A percentile compares a stretch with the other conserved stretches of the same genome.
phyloP scores from a whole-genome alignment of 37 sponge, comb jelly and placozoan genomes.

The Cladorhizidae sp. region DNA sequence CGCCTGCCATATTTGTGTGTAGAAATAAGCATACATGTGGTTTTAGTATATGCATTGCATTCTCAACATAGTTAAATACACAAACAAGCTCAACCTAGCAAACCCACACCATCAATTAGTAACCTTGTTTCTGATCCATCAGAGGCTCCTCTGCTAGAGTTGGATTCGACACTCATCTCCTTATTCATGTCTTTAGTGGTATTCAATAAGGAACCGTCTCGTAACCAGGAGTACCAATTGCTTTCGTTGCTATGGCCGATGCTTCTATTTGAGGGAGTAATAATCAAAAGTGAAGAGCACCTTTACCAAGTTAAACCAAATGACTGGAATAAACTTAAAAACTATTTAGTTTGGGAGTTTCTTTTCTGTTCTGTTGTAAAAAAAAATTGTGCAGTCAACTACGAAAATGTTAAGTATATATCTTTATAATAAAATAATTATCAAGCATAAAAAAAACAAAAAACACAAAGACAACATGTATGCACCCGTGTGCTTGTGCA shows the following conservation, averaged over 20 bases:
- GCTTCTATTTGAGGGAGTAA: background rate
- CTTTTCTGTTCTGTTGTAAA: too few relatives aligned
- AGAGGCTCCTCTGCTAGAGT: slow-evolving; percentile 10
- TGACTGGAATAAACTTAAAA: too few relatives aligned
- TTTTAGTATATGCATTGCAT: background rate
- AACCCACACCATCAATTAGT: background rate
- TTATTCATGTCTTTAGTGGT: background rate
- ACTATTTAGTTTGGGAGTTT: too few relatives aligned
- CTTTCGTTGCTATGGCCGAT: slow-evolving; percentile 10
- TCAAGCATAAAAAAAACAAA: too few relatives aligned
- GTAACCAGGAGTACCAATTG: background rate
- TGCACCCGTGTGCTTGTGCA: too few relatives aligned
- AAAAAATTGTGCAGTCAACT: too few relatives aligned
- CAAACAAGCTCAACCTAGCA: too few relatives aligned
- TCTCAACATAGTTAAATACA: too few relatives aligned
- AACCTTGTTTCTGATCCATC: slow-evolving; percentile 45
- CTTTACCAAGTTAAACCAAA: too few relatives aligned
- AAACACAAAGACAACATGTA: too few relatives aligned
- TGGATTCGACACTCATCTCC: slow-evolving; percentile 27
- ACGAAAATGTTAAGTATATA: too few relatives aligned
- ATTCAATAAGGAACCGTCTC: background rate
- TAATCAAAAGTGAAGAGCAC: background rate
- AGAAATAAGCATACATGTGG: background rate
- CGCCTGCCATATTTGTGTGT: slow-evolving; percentile 48
- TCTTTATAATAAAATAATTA: too few relatives aligned